Evolutionary conservation across 2,113 vertebrate genomes (phyloP).

Genomic region (Indicator maculatus): DNA sequence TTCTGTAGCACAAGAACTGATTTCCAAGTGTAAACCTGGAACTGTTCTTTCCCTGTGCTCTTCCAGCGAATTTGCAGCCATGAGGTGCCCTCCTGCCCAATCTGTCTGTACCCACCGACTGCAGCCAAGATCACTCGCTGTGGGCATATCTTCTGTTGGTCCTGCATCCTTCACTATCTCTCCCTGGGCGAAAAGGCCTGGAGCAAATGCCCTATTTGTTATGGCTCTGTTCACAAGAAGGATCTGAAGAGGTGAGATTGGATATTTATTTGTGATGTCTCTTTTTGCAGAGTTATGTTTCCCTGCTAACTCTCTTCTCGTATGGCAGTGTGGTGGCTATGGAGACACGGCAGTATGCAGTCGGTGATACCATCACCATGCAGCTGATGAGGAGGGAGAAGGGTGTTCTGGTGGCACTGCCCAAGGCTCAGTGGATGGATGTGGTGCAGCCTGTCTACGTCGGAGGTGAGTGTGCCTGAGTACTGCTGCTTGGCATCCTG

Average conservation of each 20-base stretch:
- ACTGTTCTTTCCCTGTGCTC: background rate
- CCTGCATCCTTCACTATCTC: conserved; percentile 96
- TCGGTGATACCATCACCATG: conserved; percentile 93
- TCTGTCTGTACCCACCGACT: conserved; percentile 95
- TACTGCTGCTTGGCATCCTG: background rate
- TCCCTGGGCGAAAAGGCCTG: conserved; percentile 94
- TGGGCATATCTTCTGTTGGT: conserved; percentile 98
- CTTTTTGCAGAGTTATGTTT: background rate
- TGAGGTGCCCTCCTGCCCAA: conserved; percentile 97
- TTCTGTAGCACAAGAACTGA: background rate
- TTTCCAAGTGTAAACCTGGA: background rate
- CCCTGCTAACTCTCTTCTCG: background rate
- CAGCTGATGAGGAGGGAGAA: conserved; percentile 95
- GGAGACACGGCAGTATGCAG: conserved; percentile 90
- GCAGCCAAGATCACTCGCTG: conserved; percentile 97
- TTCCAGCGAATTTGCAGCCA: conserved; percentile 95
- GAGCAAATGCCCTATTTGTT: conserved; percentile 98
- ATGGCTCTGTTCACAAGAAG: conserved; percentile 88
- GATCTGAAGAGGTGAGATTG: conserved; percentile 92
- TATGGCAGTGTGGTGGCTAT: conserved; percentile 90
- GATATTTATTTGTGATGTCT: background rate
- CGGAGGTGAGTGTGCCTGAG: conserved; percentile 79
- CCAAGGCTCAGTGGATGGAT: conserved; percentile 92
- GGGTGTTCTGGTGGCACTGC: conserved; percentile 91
- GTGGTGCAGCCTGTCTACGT: conserved; percentile 91